Evolutionary conservation across 2,113 vertebrate species (phyloP).

Genomic region (Tenebrosternarchus preto): DNA sequence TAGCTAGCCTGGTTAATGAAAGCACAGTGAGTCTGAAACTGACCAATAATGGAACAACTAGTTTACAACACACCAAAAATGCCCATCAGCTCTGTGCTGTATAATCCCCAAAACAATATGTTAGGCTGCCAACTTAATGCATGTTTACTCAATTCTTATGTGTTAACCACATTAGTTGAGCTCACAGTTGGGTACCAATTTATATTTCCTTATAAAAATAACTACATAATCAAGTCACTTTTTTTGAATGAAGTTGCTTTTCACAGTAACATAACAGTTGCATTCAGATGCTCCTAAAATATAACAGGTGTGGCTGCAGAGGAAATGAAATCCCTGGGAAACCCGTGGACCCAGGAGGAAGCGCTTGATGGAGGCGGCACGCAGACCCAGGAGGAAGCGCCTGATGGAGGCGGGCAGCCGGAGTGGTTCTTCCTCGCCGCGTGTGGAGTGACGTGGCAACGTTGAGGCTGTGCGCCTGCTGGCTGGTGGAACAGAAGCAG

Average conservation of each 20-base stretch:
- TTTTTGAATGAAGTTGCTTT: not conserved
- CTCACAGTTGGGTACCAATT: too few species aligned
- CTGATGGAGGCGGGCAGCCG: not conserved
- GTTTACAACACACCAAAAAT: too few species aligned
- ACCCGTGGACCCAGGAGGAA: not conserved
- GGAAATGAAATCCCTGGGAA: not conserved
- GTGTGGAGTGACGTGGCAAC: constrained; percentile 9
- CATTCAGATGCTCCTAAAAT: not conserved
- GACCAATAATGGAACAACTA: not conserved
- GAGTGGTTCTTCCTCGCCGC: not conserved
- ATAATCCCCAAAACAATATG: too few species aligned
- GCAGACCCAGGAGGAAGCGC: not conserved
- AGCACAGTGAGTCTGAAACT: constrained; percentile 5
- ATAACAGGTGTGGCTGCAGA: not conserved
- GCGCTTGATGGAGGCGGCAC: not conserved
- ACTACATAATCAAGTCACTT: too few species aligned
- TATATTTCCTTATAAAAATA: too few species aligned
- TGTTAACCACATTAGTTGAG: not conserved
- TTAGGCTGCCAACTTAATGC: not conserved
- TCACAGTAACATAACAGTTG: not conserved
- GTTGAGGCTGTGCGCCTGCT: not conserved
- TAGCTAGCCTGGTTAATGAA: not conserved
- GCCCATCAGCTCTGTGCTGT: too few species aligned
- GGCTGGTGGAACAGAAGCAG: constrained; percentile 21
- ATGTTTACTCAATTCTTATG: not conserved